Evolutionary conservation across 2,888 invertebrate genomes (phyloP), one percentile per base, ranked within the genome.

Genomic region (Camptogramma bilineatum): DNA sequence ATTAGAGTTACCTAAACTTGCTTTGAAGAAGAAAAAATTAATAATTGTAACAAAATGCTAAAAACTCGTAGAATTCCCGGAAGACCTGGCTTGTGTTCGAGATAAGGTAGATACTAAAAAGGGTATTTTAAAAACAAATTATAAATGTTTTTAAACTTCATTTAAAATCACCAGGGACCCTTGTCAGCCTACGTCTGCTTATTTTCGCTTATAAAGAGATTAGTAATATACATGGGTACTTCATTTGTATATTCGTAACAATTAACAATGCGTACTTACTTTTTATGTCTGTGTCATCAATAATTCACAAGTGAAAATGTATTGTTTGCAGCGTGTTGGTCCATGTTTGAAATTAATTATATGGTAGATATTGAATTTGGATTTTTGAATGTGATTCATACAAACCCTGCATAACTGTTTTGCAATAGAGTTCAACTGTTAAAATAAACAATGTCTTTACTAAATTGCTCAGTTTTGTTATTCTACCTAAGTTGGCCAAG

Each of bases 121-220:
- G 73, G 69, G 59, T 68, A 72, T 75, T 73, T 75, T 68, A 69
- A 21, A 44, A 75, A 75, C 73, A 75, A 82, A 79, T 80, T 78
- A 77, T 13, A 17, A 83, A 81, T 77, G 76, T 76, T 82, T 70
- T 82, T 74, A 73, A 80, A 83, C 75, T 78, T 77, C 69, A 80
- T 80, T 83, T 81, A 76, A 83, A 84, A 84, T 84, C 77, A 79
- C 74, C 72, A 68, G 71, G 68, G 70, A 86, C 87, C 87, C 86
- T 83, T 79, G 82, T 87, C 87, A 85, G 77, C 77, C 81, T 78
- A 67, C 70, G 74, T 71, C 72, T 73, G 78, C 77, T 81, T 83
- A 79, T 82, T 81, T 77, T 76, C 70, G 78, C 78, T 75, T 80
- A 78, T 79, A 78, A 79, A 74, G 78, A 79, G 84, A 84, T 84